These are phyloP conservation scores for Scaptomyza flava DNA, from an alignment of 2,888 invertebrate species.

Conservation along the genomic window DNA sequence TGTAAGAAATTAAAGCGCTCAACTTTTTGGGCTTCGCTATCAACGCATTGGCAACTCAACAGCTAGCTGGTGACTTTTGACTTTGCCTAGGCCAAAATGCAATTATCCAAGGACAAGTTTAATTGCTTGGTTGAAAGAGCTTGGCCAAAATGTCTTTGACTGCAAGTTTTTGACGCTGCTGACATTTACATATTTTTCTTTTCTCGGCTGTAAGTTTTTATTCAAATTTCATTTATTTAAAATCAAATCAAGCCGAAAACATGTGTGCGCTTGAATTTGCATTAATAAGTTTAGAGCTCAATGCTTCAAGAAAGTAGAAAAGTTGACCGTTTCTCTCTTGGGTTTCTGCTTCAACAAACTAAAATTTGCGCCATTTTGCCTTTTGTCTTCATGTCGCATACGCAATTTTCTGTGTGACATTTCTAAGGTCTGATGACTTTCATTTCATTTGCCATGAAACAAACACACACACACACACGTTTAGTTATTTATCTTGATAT, in stretches of 20 bases:
- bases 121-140: slow-evolving; percentile 79
- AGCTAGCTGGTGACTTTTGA: slow-evolving; percentile 59
- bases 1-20: slow-evolving; percentile 77
- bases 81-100: slow-evolving; percentile 77
- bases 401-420: slow-evolving; percentile 65
- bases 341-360: not conserved
- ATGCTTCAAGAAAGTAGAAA: slow-evolving; percentile 6
- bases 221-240: slow-evolving; percentile 58
- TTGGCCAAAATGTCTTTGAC: slow-evolving; percentile 14
- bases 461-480: slow-evolving; percentile 46
- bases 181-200: slow-evolving; percentile 48
- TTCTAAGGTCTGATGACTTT: slow-evolving; percentile 71
- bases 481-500: slow-evolving; percentile 73
- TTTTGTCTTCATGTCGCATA: slow-evolving; percentile 58
- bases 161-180: slow-evolving; percentile 57
- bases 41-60: slow-evolving; percentile 75
- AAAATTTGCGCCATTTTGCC: slow-evolving; percentile 49
- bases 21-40: slow-evolving; percentile 74
- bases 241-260: slow-evolving; percentile 61
- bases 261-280: slow-evolving; percentile 9
- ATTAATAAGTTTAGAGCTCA: slow-evolving; percentile 30
- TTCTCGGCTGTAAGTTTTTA: slow-evolving; percentile 4
- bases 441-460: slow-evolving; percentile 67
- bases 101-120: slow-evolving; percentile 83
- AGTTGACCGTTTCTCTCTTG: slow-evolving; percentile 22